Conservation (phyloP, 2,113 vertebrate species). For the Phalacrocorax pelagicus region DNA sequence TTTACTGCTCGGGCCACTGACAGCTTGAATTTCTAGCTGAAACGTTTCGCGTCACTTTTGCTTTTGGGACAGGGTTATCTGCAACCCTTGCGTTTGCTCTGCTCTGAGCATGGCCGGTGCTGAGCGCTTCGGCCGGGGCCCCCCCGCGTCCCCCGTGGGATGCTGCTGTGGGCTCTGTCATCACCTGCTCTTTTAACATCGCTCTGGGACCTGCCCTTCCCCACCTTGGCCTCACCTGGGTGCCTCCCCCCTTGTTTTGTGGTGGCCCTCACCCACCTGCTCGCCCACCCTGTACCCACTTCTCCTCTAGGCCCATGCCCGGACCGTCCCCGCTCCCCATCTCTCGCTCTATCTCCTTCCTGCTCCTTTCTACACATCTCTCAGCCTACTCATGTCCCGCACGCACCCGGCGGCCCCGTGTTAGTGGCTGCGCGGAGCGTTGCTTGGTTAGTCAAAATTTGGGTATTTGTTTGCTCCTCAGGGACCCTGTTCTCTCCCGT, state of each 20-base stretch:
- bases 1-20: neutral
- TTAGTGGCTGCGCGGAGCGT: neutral
- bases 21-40: neutral
- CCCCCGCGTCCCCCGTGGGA: fast-evolving
- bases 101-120: neutral
- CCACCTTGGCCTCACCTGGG: neutral
- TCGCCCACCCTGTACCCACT: fast-evolving
- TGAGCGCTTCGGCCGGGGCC: fast-evolving
- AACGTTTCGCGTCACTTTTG: neutral
- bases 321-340: fast-evolving
- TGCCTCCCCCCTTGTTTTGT: fast-evolving
- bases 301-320: neutral
- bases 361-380: neutral
- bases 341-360: neutral
- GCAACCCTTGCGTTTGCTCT: fast-evolving
- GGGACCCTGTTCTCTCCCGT: neutral
- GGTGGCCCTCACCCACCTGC: neutral
- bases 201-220: neutral
- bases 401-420: fast-evolving
- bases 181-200: neutral
- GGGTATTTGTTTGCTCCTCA: constrained; percentile 6
- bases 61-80: neutral
- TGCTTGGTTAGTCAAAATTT: neutral
- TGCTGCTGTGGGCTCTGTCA: neutral
- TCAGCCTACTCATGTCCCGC: neutral